Base-by-base conservation (phyloP, 2,888 invertebrate species). In the Nemurella pictetii region DNA sequence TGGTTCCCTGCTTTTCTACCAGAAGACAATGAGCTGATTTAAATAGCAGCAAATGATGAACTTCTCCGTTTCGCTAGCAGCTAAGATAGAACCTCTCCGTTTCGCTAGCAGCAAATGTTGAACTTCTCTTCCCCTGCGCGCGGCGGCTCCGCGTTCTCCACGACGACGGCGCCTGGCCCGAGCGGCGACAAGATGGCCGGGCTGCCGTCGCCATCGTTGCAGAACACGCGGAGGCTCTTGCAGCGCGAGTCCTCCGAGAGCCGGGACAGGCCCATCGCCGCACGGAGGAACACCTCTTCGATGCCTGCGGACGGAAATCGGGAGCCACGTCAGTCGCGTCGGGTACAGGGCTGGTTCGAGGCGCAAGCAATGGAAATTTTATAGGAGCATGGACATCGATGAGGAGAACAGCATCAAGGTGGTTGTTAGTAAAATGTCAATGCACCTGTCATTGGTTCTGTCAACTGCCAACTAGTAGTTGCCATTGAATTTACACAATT, bases 271-370 rank as follows among this genome's bases (percentile, higher is more conserved):
- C 93, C 93, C 29, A 92, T 89, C 0, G 95, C 95, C 0, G 94
- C 93, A 84, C 92, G 92, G 55, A 94, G 89, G 89, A 96, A 96
- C 35, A 96, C 94, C 87, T 94, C 93, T 88, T 95, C 95, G 83
- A 96, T 93, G 0, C 96, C 92, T 93, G 90, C 26, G 87, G 87
- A 1, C n/a, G 15, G 55, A 55, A 55, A 55, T 55, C 55, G 9
- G 9, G 9, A 55, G n/a, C n/a, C n/a, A n/a, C n/a, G n/a, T 74
- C 75, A 74, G 15, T 25, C 75, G 25, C 36, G 15, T 36, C 36
- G 36, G 36, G 15, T 36, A 36, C n/a, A n/a, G n/a, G n/a, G n/a
- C n/a, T n/a, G n/a, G n/a, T n/a, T n/a, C n/a, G n/a, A n/a, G n/a
- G n/a, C n/a, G n/a, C n/a, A n/a, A n/a, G n/a, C n/a, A n/a, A n/a